Conservation (phyloP, 64 coral and sea anemone genomes). For the Astreopora myriophthalma region DNA sequence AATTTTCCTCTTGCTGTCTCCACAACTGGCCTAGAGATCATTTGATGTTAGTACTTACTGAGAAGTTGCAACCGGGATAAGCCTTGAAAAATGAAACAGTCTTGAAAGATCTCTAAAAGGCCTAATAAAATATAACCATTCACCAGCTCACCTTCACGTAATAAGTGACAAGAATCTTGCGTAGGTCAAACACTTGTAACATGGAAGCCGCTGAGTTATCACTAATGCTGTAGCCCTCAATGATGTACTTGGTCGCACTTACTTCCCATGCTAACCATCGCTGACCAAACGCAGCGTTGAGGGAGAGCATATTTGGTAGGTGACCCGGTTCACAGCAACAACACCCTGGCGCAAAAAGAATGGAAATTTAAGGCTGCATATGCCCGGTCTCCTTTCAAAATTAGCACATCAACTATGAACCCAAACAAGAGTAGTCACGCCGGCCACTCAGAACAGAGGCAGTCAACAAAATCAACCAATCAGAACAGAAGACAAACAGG, state of each 20-base stretch:
- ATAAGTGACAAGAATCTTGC: conserved; percentile 95
- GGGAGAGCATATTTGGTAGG: conserved; percentile 87
- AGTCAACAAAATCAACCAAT: too few species aligned
- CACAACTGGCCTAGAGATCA: too few species aligned
- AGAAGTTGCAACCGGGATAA: too few species aligned
- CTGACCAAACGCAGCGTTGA: conserved; percentile 97
- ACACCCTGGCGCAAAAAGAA: conserved; percentile 55
- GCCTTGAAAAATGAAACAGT: too few species aligned
- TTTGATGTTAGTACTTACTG: too few species aligned
- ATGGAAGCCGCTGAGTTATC: conserved; percentile 97
- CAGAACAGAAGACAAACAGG: too few species aligned
- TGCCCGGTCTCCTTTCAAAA: too few species aligned
- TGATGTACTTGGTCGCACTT: conserved; percentile 93
- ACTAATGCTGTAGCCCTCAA: conserved; percentile 99
- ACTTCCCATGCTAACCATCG: conserved; percentile 98
- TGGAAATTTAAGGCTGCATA: not conserved
- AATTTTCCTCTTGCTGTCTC: too few species aligned
- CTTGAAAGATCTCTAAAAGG: too few species aligned
- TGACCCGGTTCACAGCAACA: conserved; percentile 97
- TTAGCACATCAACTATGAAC: too few species aligned
- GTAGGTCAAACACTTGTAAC: conserved; percentile 97
- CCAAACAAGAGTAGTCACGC: too few species aligned
- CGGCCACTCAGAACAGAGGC: too few species aligned
- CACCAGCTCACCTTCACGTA: conserved; percentile 83
- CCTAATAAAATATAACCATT: not conserved